Evolutionary conservation across 2,113 vertebrate species (phyloP), one percentile per base, ranked within the genome.

Genomic region (Atherinomorus stipes): DNA sequence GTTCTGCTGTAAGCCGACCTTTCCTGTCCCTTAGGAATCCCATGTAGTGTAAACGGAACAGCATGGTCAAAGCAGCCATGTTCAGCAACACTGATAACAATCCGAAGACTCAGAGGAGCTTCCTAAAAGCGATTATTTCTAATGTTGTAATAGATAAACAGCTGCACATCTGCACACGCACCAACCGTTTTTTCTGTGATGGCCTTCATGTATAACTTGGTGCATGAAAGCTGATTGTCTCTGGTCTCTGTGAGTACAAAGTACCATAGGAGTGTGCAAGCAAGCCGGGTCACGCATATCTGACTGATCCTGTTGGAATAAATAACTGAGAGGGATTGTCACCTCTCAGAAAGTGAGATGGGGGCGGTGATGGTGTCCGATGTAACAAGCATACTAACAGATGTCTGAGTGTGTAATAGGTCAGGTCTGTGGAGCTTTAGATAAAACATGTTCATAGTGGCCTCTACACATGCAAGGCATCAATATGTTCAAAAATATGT

Each of bases 1-100:
- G 64, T 26, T 72, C 62, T 19, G 37, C 57, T 18, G 78, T 80
- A 53, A 91, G 80, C 11, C 58, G 68, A 54, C 81, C 78, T 40
- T 80, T 89, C 53, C 82, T 84, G 73, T 84, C 71, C 61, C 76
- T 84, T 52, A 92, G 38, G 81, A 91, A 87, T 47, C 81, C 85
- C 71, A 84, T 63, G 74, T 85, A 88, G 67, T 86, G 65, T 44
- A 90, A 85, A 23, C 65, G 78, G 59, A 90, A 80, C 42, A 89
- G 68, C 62, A 87, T 23, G 3, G 76, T 67, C 40, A 93, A 64
- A 61, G 63, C 64, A 15, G 85, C 88, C 89, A 91, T 90, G 58
- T 38, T 61, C 40, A 53, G 40, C 16, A 31, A 61, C 64, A 67
- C 59, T 58, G 63, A 79, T 59, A 52, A 51, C 42, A 16, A 62